Percentiles rank a stretch among this genome's conserved stretches.
Evolutionary conservation across 2,797 vertebrate genomes (phyloP).

Genomic region (Platalea minor): DNA sequence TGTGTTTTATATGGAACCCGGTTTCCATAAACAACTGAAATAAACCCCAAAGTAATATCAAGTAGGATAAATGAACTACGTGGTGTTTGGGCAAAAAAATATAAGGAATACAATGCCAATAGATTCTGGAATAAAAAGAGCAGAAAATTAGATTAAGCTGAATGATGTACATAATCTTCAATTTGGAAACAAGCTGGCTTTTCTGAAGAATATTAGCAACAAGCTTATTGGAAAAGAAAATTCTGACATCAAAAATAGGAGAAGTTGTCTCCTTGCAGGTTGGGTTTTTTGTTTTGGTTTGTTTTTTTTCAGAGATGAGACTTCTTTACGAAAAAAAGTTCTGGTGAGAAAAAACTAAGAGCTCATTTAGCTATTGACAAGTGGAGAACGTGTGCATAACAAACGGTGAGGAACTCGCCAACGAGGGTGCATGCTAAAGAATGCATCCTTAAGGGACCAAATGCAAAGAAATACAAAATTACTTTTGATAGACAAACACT

Average conservation of each 20-base stretch:
- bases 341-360: neutral
- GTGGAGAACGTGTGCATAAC: neutral
- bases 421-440: neutral
- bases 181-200: neutral
- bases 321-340: neutral
- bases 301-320: neutral
- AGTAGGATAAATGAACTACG: neutral
- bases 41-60: neutral
- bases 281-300: neutral
- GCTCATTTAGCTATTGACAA: neutral
- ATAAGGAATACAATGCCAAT: neutral
- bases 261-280: neutral
- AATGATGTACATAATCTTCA: neutral
- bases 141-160: neutral
- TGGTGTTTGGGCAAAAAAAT: neutral
- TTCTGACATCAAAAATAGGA: neutral
- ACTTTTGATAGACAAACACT: neutral
- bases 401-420: neutral
- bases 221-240: neutral
- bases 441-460: neutral
- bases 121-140: neutral
- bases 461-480: neutral
- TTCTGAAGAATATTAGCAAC: neutral
- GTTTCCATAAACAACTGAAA: neutral
- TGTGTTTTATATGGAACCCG: neutral